A percentile compares a stretch with the other conserved stretches of the same genome.
phyloP scores from a whole-genome alignment of 2,888 invertebrate genomes.

The Scaptodrosophila latifasciaeformis region DNA sequence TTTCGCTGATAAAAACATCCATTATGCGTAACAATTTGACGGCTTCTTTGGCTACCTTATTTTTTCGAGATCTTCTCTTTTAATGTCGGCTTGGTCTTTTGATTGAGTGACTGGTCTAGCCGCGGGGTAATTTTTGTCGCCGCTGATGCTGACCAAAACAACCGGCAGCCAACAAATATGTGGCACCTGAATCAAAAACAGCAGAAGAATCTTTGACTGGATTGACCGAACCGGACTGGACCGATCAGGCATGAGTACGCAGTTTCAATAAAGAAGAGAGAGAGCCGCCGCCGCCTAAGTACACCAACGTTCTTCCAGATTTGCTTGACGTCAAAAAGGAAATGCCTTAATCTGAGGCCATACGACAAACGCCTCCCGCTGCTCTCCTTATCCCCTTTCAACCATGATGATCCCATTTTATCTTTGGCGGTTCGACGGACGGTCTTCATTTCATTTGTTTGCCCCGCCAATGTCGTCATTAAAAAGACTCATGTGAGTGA shows the following conservation, averaged over 20 bases:
- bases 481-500: slow-evolving; percentile 10
- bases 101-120: slow-evolving; percentile 54
- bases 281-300: slow-evolving; percentile 21
- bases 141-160: slow-evolving; percentile 12
- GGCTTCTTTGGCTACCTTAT: slow-evolving; percentile 67
- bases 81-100: slow-evolving; percentile 53
- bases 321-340: slow-evolving; percentile 61
- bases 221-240: slow-evolving; percentile 13
- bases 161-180: no score
- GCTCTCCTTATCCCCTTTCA: background rate
- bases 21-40: slow-evolving; percentile 72
- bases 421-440: background rate
- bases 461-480: slow-evolving; percentile 25
- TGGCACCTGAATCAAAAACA: no score
- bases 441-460: slow-evolving; percentile 31
- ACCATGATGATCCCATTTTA: no score
- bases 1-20: slow-evolving; percentile 70
- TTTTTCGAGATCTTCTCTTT: slow-evolving; percentile 19
- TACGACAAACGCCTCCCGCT: slow-evolving; percentile 1
- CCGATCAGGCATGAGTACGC: slow-evolving; percentile 53
- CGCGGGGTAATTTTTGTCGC: slow-evolving; percentile 67
- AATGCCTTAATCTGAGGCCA: slow-evolving; percentile 59
- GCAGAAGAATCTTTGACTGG: no score
- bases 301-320: slow-evolving; percentile 14
- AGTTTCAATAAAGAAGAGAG: slow-evolving; percentile 65